A percentile compares a stretch with the other conserved stretches of the same genome.
These are phyloP conservation scores for Plebejus argus DNA, from an alignment of 2,888 invertebrate species.

Conservation along the genomic window DNA sequence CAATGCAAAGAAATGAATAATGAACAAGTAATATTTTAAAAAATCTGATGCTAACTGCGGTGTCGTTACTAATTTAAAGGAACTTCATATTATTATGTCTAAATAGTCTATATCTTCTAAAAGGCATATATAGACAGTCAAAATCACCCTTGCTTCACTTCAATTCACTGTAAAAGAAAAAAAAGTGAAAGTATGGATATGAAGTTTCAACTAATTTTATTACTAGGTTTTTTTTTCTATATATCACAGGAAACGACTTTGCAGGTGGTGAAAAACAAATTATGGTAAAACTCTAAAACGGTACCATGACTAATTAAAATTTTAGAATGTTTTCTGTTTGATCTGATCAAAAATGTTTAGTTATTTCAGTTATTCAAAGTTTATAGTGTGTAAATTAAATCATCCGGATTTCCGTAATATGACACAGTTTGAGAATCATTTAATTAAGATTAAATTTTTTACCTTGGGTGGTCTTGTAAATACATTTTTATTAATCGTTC, in stretches of 20 bases:
- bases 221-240: not conserved
- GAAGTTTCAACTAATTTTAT: too few relatives aligned
- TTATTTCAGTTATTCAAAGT: not conserved
- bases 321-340: slow-evolving; percentile 1
- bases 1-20: too few relatives aligned
- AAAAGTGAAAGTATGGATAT: too few relatives aligned
- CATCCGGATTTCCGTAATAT: slow-evolving; percentile 27
- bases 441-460: slow-evolving; percentile 27
- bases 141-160: too few relatives aligned
- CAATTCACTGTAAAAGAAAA: too few relatives aligned
- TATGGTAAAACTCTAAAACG: not conserved
- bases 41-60: too few relatives aligned
- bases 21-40: too few relatives aligned
- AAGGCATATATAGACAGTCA: too few relatives aligned
- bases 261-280: not conserved
- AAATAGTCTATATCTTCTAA: too few relatives aligned
- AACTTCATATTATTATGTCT: too few relatives aligned
- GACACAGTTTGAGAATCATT: slow-evolving; percentile 22
- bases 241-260: not conserved
- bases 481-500: slow-evolving; percentile 23
- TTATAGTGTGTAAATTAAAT: slow-evolving; percentile 13
- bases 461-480: slow-evolving; percentile 31
- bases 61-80: too few relatives aligned
- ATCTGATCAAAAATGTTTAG: not conserved
- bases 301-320: not conserved